A percentile compares a stretch with the other conserved stretches of the same genome.
Conservation (phyloP, 2,113 vertebrate species). For the Podocnemis expansa region DNA sequence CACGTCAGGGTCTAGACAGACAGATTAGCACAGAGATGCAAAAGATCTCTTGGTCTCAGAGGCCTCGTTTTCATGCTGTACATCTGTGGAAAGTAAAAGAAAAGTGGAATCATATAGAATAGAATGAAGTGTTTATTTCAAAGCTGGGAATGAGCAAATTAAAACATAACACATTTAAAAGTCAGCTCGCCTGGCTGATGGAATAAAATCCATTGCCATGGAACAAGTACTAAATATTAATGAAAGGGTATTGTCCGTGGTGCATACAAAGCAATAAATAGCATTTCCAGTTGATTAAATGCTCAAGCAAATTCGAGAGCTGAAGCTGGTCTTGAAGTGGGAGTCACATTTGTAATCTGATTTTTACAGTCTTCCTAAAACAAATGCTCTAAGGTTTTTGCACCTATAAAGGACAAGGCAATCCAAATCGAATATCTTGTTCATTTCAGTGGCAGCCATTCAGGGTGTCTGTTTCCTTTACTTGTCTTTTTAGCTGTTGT, state of each 20-base stretch:
- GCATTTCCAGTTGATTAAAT: slow-evolving; percentile 33
- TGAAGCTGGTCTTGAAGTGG: slow-evolving; percentile 1
- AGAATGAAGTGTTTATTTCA: slow-evolving; percentile 35
- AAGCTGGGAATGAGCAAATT: slow-evolving; percentile 33
- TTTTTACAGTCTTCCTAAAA: neutral
- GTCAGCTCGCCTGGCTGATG: slow-evolving; percentile 29
- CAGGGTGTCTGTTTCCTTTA: neutral
- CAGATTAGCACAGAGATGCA: neutral
- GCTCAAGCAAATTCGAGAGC: neutral
- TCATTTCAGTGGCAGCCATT: neutral
- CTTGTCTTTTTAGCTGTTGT: neutral
- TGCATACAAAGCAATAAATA: slow-evolving; percentile 15
- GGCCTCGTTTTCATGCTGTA: neutral
- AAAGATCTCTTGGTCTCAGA: neutral
- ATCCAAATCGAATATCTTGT: slow-evolving; percentile 4
- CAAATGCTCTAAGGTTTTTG: neutral
- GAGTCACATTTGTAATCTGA: neutral
- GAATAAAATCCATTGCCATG: slow-evolving; percentile 64
- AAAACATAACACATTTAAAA: slow-evolving; percentile 38
- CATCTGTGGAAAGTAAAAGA: neutral
- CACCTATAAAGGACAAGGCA: neutral
- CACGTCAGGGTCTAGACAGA: neutral
- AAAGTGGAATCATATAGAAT: slow-evolving; percentile 25
- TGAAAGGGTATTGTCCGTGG: slow-evolving; percentile 36
- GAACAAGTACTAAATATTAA: slow-evolving; percentile 75